Base-by-base conservation (phyloP, 1,140 invertebrate genomes). In the Pemphigus obesinymphae region DNA sequence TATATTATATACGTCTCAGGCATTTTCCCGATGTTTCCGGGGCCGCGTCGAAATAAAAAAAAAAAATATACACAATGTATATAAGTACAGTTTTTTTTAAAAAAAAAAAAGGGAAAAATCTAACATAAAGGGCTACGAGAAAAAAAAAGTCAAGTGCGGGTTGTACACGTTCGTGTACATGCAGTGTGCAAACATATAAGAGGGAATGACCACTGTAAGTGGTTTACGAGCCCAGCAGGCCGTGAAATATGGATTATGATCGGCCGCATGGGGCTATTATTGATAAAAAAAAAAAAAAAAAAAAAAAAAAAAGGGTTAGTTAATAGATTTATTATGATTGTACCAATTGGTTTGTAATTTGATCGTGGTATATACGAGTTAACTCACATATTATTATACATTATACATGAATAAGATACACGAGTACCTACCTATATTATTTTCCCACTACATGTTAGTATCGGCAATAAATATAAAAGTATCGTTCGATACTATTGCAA, bases 241-340 rank as follows among this genome's bases (percentile, higher is more conserved):
- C 76, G 76, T 80, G 55, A 80, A 80, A 80, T 80, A 80, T 80
- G 76, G 55, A 80, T 80, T 80, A 80, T 80, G 55, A 80, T 80
- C 76, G 55, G 76, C 23, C 34, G 23, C 76, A 43, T 45, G 76
- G 55, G 76, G 76, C 23, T 80, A 80, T 63, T 45, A n/a, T n/a
- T n/a, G n/a, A n/a, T n/a, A n/a, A n/a, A n/a, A n/a, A n/a, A n/a
- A n/a, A n/a, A n/a, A n/a, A n/a, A n/a, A n/a, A n/a, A n/a, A n/a
- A n/a, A n/a, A n/a, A n/a, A n/a, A n/a, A 55, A 26, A 63, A 78
- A 80, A 80, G 76, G 76, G 76, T 80, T 80, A 34, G 34, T 80
- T 80, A 80, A 80, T 80, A 61, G 76, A 80, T 80, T 80, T 80
- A 80, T 80, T 63, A 61, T 80, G 55, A 80, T 80, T 63, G 55